Conservation (phyloP, 2,797 vertebrate species). For the Sebastes cheni region DNA sequence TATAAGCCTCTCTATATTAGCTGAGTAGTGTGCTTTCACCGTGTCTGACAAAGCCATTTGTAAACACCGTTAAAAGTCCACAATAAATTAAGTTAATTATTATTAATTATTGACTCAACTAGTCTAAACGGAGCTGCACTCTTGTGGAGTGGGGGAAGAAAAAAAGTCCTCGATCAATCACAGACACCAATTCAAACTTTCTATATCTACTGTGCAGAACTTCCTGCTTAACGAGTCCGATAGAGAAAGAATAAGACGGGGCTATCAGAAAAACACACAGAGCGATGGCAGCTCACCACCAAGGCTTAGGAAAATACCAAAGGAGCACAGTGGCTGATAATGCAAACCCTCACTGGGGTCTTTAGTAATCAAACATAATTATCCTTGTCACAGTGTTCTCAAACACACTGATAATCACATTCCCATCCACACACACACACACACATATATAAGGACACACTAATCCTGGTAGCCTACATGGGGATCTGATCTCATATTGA, state of each 20-base stretch:
- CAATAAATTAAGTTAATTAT: conserved; percentile 8
- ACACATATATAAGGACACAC: conserved; percentile 2
- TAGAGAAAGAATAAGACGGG: conserved; percentile 5
- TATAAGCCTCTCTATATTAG: not conserved
- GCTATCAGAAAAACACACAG: conserved; percentile 49
- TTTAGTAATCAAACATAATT: conserved; percentile 78
- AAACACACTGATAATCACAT: conserved; percentile 69
- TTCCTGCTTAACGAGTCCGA: conserved; percentile 22
- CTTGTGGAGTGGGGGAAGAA: not conserved
- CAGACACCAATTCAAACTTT: conserved; percentile 9
- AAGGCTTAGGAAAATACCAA: conserved; percentile 51
- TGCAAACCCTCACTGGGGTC: conserved; percentile 62
- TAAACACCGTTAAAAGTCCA: not conserved
- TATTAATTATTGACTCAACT: conserved; percentile 14
- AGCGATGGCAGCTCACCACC: conserved; percentile 36
- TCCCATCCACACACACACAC: conserved; percentile 17
- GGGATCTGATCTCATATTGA: conserved; percentile 62
- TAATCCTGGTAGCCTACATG: conserved; percentile 42
- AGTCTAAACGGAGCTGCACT: not conserved
- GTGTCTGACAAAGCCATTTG: conserved; percentile 9
- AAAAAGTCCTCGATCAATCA: conserved; percentile 9
- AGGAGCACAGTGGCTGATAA: conserved; percentile 58
- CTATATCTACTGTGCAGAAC: conserved; percentile 27
- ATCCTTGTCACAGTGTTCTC: conserved; percentile 72
- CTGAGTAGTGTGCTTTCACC: not conserved